These are phyloP conservation scores for Camarhynchus parvulus DNA, from an alignment of 2,113 vertebrate genomes.

Conservation along the genomic window DNA sequence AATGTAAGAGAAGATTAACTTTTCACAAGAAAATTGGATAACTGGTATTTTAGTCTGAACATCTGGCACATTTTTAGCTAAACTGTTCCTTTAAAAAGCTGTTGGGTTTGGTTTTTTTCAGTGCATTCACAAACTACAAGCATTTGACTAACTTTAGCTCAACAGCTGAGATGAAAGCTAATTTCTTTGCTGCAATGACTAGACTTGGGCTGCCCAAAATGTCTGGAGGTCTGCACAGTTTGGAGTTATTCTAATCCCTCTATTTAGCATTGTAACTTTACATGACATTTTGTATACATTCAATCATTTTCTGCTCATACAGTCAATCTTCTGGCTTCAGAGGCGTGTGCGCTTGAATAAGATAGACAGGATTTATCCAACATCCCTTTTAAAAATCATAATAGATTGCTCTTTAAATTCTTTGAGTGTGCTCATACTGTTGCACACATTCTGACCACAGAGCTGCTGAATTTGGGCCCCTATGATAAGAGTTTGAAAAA, in stretches of 20 bases:
- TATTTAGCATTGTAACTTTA: neutral
- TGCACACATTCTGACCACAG: neutral
- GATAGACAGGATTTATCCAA: neutral
- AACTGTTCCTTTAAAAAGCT: conserved; percentile 5
- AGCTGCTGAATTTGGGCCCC: neutral
- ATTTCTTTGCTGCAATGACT: neutral
- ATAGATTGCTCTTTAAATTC: neutral
- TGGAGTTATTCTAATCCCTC: neutral
- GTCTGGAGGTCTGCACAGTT: neutral
- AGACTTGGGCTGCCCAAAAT: neutral
- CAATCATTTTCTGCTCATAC: neutral
- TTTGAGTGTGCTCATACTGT: neutral
- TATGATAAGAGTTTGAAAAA: neutral
- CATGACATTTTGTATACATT: neutral
- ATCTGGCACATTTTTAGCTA: conserved; percentile 61
- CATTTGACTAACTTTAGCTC: neutral
- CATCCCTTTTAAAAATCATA: neutral
- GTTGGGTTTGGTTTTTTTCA: neutral
- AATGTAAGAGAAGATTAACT: conserved; percentile 50
- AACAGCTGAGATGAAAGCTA: neutral
- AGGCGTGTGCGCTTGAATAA: neutral
- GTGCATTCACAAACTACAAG: neutral
- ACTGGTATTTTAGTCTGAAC: conserved; percentile 49
- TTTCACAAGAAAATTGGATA: conserved; percentile 61
- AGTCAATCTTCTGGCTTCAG: conserved; percentile 9